phyloP scores from a whole-genome alignment of 2,113 vertebrate genomes.

The Phycodurus eques region DNA sequence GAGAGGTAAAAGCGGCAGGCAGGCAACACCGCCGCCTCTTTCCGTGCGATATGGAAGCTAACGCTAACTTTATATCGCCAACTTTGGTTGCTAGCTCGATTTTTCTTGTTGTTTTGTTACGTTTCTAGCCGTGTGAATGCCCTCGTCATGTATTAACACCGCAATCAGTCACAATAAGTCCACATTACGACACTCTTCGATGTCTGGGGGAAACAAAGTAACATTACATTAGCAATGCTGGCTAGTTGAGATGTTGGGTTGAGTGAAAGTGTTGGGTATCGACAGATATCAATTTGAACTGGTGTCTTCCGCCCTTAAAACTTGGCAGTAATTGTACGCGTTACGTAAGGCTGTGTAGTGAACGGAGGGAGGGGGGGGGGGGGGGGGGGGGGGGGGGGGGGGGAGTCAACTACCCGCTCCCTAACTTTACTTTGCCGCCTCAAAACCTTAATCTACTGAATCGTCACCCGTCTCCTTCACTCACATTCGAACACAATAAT shows the following conservation, averaged over 20 bases:
- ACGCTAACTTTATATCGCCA: slow-evolving; percentile 30
- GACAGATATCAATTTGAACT: not conserved
- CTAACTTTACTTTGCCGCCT: slow-evolving; percentile 26
- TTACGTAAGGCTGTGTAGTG: not conserved
- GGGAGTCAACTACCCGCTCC: slow-evolving; percentile 16
- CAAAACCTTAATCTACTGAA: not conserved
- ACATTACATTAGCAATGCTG: slow-evolving; percentile 12
- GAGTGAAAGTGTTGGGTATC: not conserved
- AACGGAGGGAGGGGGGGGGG: not conserved
- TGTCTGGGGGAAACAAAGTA: not conserved
- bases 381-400: not conserved
- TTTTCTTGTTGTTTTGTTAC: not conserved
- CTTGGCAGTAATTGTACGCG: not conserved
- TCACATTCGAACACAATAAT: not conserved
- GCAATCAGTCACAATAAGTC: not conserved
- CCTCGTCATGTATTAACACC: not conserved
- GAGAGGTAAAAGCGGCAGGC: slow-evolving; percentile 60
- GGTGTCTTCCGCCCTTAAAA: not conserved
- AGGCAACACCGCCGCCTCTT: not conserved
- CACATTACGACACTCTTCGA: not conserved
- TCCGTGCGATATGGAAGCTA: slow-evolving; percentile 10
- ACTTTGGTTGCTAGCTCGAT: slow-evolving; percentile 8
- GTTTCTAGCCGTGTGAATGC: not conserved
- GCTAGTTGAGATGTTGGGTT: not conserved
- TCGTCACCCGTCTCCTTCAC: not conserved